Percentiles rank a stretch among this genome's conserved stretches.
Evolutionary conservation across 2,797 vertebrate species (phyloP).

Genomic region (Synanceia verrucosa): DNA sequence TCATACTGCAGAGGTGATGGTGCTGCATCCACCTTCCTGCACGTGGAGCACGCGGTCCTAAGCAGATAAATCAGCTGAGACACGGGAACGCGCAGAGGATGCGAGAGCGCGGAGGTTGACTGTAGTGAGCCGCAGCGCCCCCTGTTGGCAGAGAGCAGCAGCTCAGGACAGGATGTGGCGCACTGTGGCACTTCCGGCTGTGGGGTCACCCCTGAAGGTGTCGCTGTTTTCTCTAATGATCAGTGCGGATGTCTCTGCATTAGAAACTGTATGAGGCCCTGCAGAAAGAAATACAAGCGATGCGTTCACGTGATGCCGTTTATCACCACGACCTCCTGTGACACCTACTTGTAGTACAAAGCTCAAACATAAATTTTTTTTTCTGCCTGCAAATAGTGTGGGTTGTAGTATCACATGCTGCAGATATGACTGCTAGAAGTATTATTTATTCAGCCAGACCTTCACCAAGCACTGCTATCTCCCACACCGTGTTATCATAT

Average conservation of each 20-base stretch:
- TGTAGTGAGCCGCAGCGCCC: slow-evolving; percentile 28
- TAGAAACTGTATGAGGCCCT: background rate
- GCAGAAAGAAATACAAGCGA: no score
- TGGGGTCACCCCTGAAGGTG: background rate
- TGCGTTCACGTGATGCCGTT: background rate
- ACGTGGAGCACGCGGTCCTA: background rate
- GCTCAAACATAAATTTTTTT: background rate
- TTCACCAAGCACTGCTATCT: background rate
- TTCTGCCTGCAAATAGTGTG: background rate
- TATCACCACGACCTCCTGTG: background rate
- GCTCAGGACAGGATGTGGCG: background rate
- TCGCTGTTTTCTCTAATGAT: no score
- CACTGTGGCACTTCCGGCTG: background rate
- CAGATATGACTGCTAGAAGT: background rate
- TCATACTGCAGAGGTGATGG: background rate
- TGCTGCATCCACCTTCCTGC: background rate
- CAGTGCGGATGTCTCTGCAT: no score
- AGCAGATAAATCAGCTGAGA: background rate
- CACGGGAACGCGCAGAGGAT: background rate
- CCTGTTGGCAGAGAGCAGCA: slow-evolving; percentile 13
- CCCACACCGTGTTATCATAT: background rate
- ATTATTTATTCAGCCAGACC: background rate
- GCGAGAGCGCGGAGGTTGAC: background rate
- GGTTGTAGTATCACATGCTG: background rate
- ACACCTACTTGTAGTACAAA: background rate